Base-by-base conservation (phyloP, 2,888 invertebrate genomes). In the Hipparchia sbordonii region DNA sequence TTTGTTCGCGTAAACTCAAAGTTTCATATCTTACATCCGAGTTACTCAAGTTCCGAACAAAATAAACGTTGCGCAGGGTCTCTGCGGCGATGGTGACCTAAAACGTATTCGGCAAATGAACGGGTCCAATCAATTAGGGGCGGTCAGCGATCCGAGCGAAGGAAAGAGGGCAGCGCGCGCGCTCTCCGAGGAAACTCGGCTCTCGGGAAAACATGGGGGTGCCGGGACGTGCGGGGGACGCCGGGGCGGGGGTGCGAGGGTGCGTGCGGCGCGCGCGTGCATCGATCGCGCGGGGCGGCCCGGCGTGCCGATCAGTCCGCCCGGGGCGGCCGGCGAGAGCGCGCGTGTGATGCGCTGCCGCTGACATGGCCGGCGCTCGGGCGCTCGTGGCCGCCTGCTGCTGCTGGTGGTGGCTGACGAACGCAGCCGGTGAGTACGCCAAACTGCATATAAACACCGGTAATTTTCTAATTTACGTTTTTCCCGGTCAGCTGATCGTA, bases 131-230 rank as follows among this genome's bases (percentile, higher is more conserved):
- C 92, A 93, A 93, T 93, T 93, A 92, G 90, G 90, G 89, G 89
- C 93, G 93, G 93, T 91, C 93, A 92, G 92, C 92, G 91, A 89
- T 92, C 90, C 88, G 90, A 86, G 81, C 89, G 87, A 81, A 84
- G 91, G 90, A 92, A 92, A 89, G 89, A 89, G 90, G 93, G 91
- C 94, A 94, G 94, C 94, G 93, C 92, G 93, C 92, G 93, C 94
- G 94, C 94, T 94, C 93, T 91, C 93, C 88, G 84, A 86, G 90
- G 89, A 92, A 91, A 90, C 65, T 65, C 65, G 63, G 63, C 63
- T 48, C 84, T 89, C 91, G 94, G 94, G 91, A 90, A 93, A 93
- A 86, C 85, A 87, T 85, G 82, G 85, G 82, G 85, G 83, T 77
- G 85, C 84, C 84, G 84, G 82, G 82, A 83, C 82, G 82, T 82